Percentiles rank a stretch among this genome's conserved stretches.
Conservation (phyloP, 2,113 vertebrate genomes). For the Macquaria australasica region DNA sequence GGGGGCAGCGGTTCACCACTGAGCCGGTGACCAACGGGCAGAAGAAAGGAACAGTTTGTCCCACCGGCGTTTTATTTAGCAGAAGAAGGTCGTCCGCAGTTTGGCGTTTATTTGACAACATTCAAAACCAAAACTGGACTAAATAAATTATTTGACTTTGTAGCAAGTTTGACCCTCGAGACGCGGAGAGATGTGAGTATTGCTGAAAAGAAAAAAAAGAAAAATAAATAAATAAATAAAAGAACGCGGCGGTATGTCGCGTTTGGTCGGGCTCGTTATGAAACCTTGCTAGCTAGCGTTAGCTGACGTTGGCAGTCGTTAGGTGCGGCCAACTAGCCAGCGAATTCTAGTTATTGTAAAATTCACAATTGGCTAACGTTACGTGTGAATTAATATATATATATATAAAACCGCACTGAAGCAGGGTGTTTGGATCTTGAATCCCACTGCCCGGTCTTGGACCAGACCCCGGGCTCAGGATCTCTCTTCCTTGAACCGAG, state of each 20-base stretch:
- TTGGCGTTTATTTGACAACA: background rate
- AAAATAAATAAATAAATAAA: background rate
- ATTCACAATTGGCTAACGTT: background rate
- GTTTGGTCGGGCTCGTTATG: conserved; percentile 54
- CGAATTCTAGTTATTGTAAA: background rate
- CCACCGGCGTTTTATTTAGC: conserved; percentile 76
- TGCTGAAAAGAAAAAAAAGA: too few relatives aligned
- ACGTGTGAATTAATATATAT: background rate
- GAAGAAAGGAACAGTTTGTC: conserved; percentile 67
- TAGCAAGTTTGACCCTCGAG: background rate
- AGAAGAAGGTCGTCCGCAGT: conserved; percentile 73
- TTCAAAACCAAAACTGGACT: background rate
- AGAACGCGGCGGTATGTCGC: conserved; percentile 50
- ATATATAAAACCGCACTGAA: background rate
- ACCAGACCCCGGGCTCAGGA: conserved; percentile 25
- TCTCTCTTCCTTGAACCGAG: background rate
- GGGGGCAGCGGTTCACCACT: conserved; percentile 43
- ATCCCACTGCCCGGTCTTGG: conserved; percentile 5
- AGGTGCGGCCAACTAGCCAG: background rate
- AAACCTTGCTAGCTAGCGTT: conserved; percentile 59
- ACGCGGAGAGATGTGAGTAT: conserved; percentile 42
- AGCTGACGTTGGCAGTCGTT: conserved; percentile 51
- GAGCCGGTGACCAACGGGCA: background rate
- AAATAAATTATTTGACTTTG: background rate
- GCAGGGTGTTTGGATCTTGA: background rate